Base-by-base conservation (phyloP, 2,113 vertebrate species). In the Cairina moschata region DNA sequence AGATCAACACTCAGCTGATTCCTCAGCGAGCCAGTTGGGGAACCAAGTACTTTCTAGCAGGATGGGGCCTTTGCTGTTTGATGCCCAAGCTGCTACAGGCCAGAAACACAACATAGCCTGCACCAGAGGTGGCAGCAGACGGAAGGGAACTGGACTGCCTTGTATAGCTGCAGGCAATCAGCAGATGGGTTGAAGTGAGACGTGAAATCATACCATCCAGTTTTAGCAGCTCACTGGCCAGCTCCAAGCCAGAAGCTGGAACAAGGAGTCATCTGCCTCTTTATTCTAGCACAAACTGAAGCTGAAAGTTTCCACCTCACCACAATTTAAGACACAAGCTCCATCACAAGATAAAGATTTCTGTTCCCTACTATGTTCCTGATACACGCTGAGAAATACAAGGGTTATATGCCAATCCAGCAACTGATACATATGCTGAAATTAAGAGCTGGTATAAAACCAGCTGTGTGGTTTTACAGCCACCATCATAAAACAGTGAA, bases 381-480 rank as follows among this genome's bases (percentile, higher is more conserved):
- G 38, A 73, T 26, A 42, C 0, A 5, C 38, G 38, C 18, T 15
- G 17, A 90, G 26, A 80, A 23, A 71, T 9, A 59, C 8, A 77
- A 83, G 25, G 8, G 8, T 34, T 46, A 56, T 9, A 54, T 4
- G 13, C 34, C 85, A 92, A 76, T 42, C 50, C 78, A 87, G 62
- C 32, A 78, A 81, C 8, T 10, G 17, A 69, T 25, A 15, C 28
- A 63, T 54, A 59, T 0, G 0, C 0, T 48, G 32, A 29, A 76
- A 83, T 75, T 52, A 71, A 82, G 18, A 82, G 34, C 9, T 63
- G 13, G 12, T 78, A 91, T 63, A 29, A 72, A 89, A 65, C n/a
- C n/a, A 82, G 34, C 9, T 38, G 36, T 38, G 32, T 44, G 31
- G 28, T 63, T 92, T 89, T 78, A 81, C 12, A 84, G 56, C 11